Evolutionary conservation across 2,113 vertebrate genomes (phyloP).

Genomic region (Sander lucioperca): DNA sequence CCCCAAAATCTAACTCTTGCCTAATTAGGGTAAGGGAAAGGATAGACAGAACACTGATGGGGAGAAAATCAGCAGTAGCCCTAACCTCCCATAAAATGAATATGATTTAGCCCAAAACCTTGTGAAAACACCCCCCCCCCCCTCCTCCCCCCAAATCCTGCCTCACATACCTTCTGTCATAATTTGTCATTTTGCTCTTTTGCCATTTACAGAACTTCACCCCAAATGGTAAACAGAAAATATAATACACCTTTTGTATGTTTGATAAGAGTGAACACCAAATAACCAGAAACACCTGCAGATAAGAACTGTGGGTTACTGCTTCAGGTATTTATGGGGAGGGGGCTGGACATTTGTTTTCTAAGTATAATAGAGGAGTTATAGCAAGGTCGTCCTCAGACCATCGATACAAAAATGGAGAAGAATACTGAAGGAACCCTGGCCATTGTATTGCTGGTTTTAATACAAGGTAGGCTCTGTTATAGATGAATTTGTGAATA

Average conservation of each 20-base stretch:
- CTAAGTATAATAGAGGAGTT: conserved; percentile 37
- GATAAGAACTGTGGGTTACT: conserved; percentile 56
- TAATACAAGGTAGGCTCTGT: conserved; percentile 44
- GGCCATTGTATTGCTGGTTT: conserved; percentile 26
- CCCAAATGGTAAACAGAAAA: conserved; percentile 36
- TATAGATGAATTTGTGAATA: neutral
- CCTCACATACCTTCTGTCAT: conserved; percentile 58
- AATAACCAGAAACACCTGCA: conserved; percentile 52
- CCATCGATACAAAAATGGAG: conserved; percentile 42
- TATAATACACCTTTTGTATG: conserved; percentile 43
- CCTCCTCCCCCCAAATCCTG: neutral
- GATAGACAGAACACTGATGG: neutral
- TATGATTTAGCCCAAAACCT: neutral
- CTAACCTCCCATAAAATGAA: fast-evolving
- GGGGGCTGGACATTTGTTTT: conserved; percentile 43
- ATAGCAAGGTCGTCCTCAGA: conserved; percentile 12
- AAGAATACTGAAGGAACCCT: conserved; percentile 19
- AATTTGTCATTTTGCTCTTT: conserved; percentile 63
- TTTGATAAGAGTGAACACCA: conserved; percentile 42
- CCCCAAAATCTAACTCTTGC: neutral
- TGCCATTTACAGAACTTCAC: conserved; percentile 39
- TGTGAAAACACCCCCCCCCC: neutral
- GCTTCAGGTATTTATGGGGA: conserved; percentile 16
- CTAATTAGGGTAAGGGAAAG: neutral
- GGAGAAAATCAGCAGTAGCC: neutral